phyloP scores from a whole-genome alignment of 2,888 invertebrate species.

The Magallana nippona region DNA sequence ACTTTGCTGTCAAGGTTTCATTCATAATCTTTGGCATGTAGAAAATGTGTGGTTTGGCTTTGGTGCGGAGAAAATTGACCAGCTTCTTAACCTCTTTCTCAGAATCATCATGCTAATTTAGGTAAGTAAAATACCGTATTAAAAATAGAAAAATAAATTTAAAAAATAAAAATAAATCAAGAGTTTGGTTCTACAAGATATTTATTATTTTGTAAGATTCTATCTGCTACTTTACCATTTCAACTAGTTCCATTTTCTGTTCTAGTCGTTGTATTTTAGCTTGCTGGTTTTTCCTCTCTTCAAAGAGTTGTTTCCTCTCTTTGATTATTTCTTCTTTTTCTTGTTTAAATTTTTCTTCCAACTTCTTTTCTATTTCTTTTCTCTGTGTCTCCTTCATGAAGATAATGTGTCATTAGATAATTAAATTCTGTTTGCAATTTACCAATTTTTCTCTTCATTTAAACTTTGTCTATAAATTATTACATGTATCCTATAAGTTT shows the following conservation, averaged over 20 bases:
- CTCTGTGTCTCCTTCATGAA: slow-evolving; percentile 87
- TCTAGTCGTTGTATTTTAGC: slow-evolving; percentile 93
- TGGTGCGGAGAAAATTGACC: slow-evolving; percentile 91
- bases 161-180: neutral
- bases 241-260: slow-evolving; percentile 92
- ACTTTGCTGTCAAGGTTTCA: slow-evolving; percentile 63
- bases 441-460: no score
- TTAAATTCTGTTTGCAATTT: no score
- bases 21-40: slow-evolving; percentile 85
- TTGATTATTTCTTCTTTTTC: slow-evolving; percentile 92
- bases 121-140: slow-evolving; percentile 1
- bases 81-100: slow-evolving; percentile 89
- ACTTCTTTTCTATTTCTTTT: slow-evolving; percentile 93
- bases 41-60: slow-evolving; percentile 91
- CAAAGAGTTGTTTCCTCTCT: slow-evolving; percentile 91
- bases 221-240: slow-evolving; percentile 84
- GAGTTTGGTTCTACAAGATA: no score
- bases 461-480: no score
- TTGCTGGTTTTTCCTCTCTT: slow-evolving; percentile 92
- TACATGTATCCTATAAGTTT: no score
- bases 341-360: slow-evolving; percentile 93
- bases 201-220: no score
- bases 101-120: slow-evolving; percentile 87
- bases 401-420: no score
- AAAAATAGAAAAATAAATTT: neutral